These are phyloP conservation scores for Aspidiotus destructor DNA, from an alignment of 2,888 invertebrate genomes.

Conservation along the genomic window DNA sequence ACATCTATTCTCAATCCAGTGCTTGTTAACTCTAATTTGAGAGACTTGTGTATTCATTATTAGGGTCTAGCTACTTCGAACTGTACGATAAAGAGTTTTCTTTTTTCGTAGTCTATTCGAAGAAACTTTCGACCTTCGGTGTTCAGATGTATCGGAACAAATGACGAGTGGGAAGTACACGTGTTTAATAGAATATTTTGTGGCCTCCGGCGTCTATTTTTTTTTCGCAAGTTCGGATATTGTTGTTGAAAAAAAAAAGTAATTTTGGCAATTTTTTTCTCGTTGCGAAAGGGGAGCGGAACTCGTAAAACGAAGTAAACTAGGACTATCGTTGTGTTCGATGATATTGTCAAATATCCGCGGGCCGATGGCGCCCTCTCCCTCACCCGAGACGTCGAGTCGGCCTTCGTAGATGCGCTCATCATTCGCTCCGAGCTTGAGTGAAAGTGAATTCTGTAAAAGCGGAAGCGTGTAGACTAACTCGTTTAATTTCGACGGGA, in stretches of 20 bases:
- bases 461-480: slow-evolving; percentile 32
- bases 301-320: slow-evolving; percentile 4
- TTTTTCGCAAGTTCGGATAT: slow-evolving; percentile 6
- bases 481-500: slow-evolving; percentile 34
- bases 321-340: slow-evolving; percentile 14
- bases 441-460: slow-evolving; percentile 30
- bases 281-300: background rate
- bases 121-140: too few species aligned
- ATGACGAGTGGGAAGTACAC: background rate
- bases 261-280: slow-evolving; percentile 1
- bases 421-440: background rate
- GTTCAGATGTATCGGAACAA: too few species aligned
- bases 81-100: too few species aligned
- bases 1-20: too few species aligned
- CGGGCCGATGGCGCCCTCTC: slow-evolving; percentile 6
- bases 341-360: slow-evolving; percentile 31
- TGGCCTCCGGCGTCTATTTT: background rate
- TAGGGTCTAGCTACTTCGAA: too few species aligned
- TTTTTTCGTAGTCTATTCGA: too few species aligned
- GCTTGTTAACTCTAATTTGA: too few species aligned
- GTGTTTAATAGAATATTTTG: slow-evolving; percentile 22
- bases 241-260: slow-evolving; percentile 4
- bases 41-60: too few species aligned
- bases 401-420: too few species aligned
- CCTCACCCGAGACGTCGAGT: background rate